A percentile compares a stretch with the other conserved stretches of the same genome.
Conservation (phyloP, 30 jellyfish, hydroid and myxozoan genomes). For the Aurelia aurita region DNA sequence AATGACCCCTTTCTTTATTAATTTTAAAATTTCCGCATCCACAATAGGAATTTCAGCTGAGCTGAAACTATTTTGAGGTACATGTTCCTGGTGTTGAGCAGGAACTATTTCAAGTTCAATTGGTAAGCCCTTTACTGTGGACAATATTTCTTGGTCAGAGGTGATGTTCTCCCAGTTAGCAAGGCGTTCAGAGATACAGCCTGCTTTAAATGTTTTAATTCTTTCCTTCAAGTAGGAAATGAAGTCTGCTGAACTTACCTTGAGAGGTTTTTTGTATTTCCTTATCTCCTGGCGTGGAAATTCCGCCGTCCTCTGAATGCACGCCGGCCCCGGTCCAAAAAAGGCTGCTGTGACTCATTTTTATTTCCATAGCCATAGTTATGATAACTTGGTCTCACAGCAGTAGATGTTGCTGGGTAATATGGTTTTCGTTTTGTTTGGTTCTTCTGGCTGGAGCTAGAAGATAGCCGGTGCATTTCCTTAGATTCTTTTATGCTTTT, state of each 20-base stretch:
- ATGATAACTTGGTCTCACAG: background rate
- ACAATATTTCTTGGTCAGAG: conserved; percentile 6
- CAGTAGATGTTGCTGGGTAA: too few species aligned
- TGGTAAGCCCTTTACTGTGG: too few species aligned
- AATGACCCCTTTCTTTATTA: too few species aligned
- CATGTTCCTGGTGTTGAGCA: too few species aligned
- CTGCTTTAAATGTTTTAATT: too few species aligned
- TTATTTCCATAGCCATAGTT: conserved; percentile 7
- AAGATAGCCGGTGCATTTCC: background rate
- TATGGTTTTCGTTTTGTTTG: too few species aligned
- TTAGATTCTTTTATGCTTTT: conserved; percentile 11
- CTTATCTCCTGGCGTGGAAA: background rate
- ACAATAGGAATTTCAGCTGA: too few species aligned
- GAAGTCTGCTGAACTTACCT: background rate
- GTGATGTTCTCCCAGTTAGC: background rate
- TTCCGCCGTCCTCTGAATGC: conserved; percentile 16
- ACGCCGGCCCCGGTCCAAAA: conserved; percentile 13
- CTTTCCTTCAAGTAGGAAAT: background rate
- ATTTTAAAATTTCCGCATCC: too few species aligned
- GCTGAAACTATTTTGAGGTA: too few species aligned
- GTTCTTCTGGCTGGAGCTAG: background rate
- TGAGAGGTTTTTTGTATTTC: too few species aligned
- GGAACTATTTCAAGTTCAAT: too few species aligned
- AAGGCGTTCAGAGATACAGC: too few species aligned
- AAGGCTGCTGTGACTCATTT: conserved; percentile 5